These are phyloP conservation scores for Bombyx mandarina DNA, from an alignment of 1,140 invertebrate species.

Conservation along the genomic window DNA sequence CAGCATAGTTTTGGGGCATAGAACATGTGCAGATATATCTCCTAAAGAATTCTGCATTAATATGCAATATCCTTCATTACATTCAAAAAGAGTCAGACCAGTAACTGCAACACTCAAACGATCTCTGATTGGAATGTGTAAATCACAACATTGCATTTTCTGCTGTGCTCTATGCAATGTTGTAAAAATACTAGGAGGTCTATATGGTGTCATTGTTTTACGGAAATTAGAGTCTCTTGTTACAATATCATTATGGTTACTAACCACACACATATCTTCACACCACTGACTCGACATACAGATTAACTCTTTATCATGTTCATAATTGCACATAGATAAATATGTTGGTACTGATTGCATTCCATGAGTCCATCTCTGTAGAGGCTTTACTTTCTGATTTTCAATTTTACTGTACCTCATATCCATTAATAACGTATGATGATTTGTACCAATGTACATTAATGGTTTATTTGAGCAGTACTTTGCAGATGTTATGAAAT, in stretches of 20 bases:
- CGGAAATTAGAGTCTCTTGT: conserved; percentile 21
- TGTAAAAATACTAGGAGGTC: conserved; percentile 41
- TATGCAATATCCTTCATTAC: conserved; percentile 35
- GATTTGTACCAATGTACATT: conserved; percentile 46
- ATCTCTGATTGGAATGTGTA: conserved; percentile 37
- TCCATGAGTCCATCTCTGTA: conserved; percentile 53
- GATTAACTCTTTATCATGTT: conserved; percentile 41
- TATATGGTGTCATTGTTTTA: conserved; percentile 39
- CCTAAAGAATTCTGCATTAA: conserved; percentile 54
- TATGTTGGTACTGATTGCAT: conserved; percentile 49
- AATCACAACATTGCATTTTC: conserved; percentile 34
- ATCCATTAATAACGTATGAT: conserved; percentile 52
- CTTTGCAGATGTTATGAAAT: conserved; percentile 36
- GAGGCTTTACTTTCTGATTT: conserved; percentile 23
- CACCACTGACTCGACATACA: conserved; percentile 54
- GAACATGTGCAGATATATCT: conserved; percentile 42
- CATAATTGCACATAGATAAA: conserved; percentile 32
- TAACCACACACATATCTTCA: conserved; percentile 51
- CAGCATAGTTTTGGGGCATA: conserved; percentile 44
- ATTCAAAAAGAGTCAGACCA: conserved; percentile 31
- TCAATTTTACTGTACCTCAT: conserved; percentile 27
- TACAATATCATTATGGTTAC: conserved; percentile 29
- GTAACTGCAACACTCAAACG: conserved; percentile 34
- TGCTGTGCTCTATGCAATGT: conserved; percentile 35
- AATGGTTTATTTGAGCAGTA: conserved; percentile 27